Evolutionary conservation across 2,888 invertebrate species (phyloP), one percentile per base, ranked within the genome.

Genomic region (Eumerus sabulonum): DNA sequence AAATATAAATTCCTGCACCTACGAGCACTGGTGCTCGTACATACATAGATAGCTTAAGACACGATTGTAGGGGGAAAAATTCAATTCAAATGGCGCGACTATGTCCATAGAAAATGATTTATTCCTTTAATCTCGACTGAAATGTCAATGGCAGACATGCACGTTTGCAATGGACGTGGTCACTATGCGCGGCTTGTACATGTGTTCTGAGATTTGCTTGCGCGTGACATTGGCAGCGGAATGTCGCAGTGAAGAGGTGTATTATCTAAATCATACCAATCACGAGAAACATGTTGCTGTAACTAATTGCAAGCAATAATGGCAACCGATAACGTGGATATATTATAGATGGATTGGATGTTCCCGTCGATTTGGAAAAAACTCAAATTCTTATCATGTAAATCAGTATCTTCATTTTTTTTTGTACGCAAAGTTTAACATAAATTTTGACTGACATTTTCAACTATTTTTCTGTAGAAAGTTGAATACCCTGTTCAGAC

Each of bases 61-160:
- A 12, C 56, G 18, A 56, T 50, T 40, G 56, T 44, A 45, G 57
- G 35, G 14, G 36, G 64, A 47, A 59, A n/a, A 72, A 72, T 77
- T 73, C 17, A 77, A 67, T 63, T 72, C 77, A 77, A 73, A 59
- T 73, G 77, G 77, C 67, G 77, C 77, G 77, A 77, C 77, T 63
- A 68, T 73, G 73, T 68, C 77, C 73, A 77, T 63, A 73, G 77
- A 63, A 77, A 77, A 73, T 77, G 77, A 77, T 77, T 77, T 77
- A 77, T 77, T 73, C 62, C 67, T 57, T 63, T 73, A 73, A 73
- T 73, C 77, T 73, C 56, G 47, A 17, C 57, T 67, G 44, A 73
- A 77, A 77, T 77, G 73, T 77, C 73, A 77, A 18, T 60, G 51
- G 40, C 44, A 9, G 66, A 54, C 53, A 50, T 44, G 66, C 45